Evolutionary conservation across 1,140 invertebrate genomes (phyloP).

Genomic region (Harpegnathos saltator): DNA sequence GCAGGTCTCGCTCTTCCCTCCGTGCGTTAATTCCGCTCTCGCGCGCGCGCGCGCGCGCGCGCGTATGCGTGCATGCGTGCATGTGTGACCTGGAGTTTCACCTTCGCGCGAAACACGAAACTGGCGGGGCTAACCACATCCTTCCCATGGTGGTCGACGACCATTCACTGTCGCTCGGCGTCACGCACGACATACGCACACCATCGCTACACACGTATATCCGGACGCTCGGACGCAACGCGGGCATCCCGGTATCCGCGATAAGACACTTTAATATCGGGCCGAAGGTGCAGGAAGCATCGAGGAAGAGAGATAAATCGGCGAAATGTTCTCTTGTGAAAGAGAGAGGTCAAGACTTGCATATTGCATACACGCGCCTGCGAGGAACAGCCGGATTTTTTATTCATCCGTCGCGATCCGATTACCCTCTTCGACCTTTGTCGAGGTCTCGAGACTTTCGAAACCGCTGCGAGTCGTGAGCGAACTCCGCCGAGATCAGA

Average conservation of each 20-base stretch:
- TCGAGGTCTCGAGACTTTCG: too few relatives aligned
- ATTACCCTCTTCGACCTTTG: too few relatives aligned
- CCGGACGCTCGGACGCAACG: conserved; percentile 46
- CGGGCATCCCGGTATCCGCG: conserved; percentile 14
- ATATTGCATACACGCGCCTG: too few relatives aligned
- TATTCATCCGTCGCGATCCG: too few relatives aligned
- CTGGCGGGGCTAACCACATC: conserved; percentile 74
- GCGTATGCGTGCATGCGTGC: conserved; percentile 3
- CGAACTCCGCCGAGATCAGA: neutral
- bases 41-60: neutral
- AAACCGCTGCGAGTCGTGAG: too few relatives aligned
- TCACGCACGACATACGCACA: conserved; percentile 67
- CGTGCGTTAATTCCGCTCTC: conserved; percentile 27
- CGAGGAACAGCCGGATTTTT: too few relatives aligned
- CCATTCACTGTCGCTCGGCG: conserved; percentile 64
- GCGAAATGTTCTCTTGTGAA: too few relatives aligned
- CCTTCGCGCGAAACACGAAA: conserved; percentile 71
- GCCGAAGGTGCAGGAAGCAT: too few relatives aligned
- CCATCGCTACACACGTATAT: conserved; percentile 33
- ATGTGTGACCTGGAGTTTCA: conserved; percentile 49
- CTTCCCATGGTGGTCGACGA: conserved; percentile 64
- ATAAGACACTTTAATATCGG: conserved; percentile 11
- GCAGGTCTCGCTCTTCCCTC: conserved; percentile 14
- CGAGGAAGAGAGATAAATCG: too few relatives aligned
- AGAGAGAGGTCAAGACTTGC: too few relatives aligned